Base-by-base conservation (phyloP, 2,797 vertebrate species). In the Geotrypetes seraphini region DNA sequence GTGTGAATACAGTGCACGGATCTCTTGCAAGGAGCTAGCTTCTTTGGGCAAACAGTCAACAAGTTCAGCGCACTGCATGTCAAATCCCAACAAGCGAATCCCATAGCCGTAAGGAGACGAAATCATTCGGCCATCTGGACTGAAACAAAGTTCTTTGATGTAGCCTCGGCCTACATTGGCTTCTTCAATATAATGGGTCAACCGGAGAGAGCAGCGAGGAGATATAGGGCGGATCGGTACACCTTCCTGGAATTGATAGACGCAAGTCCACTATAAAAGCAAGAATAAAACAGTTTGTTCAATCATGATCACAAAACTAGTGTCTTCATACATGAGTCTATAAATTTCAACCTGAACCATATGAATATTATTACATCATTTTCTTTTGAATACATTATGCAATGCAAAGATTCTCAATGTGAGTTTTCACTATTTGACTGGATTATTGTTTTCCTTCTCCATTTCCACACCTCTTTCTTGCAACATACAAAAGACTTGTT, bases 191-290 rank as follows among this genome's bases (percentile, higher is more conserved):
- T 92, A 96, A 73, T 99, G 96, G 33, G 92, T 97, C 48, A 98
- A 80, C 35, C 89, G 85, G 24, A 99, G 79, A 13, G 94, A 97
- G 63, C 91, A 94, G 48, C 92, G 92, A 3, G 91, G 93, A 0
- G 91, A 92, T 17, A 88, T 75, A 0, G 87, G 85, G n/a, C 88
- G 86, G n/a, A 89, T 72, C 0, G 92, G 90, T 4, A 86, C 81
- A 10, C 91, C 92, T 60, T 99, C 96, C 69, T 99, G 94, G 81
- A 99, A 99, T 81, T 99, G 93, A 18, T 99, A 99, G 50, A 99
- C 93, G 51, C 96, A 99, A 10, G 96, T 99, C 94, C 96, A 99
- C 96, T 99, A 57, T 4, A 61, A 29, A 54, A 31, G 46, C 60
- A 51, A 53, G 25, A 52, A 30, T 63, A 18, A 56, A 41, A n/a